Conservation (phyloP, 1,140 invertebrate species). For the Spodoptera litura region DNA sequence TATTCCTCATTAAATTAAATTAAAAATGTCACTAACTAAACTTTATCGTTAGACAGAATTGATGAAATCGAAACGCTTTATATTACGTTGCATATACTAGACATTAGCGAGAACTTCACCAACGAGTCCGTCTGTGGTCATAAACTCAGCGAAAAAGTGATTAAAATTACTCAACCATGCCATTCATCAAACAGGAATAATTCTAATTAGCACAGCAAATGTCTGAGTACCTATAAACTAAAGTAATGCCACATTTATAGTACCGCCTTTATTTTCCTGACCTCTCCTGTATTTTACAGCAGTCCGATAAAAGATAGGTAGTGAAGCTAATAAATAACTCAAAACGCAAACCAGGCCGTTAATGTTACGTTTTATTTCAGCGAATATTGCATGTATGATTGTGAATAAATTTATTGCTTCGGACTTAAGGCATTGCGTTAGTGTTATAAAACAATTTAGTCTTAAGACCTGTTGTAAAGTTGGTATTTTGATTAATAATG, state of each 20-base stretch:
- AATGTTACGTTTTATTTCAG: neutral
- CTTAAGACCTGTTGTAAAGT: neutral
- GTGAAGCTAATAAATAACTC: slow-evolving; percentile 22
- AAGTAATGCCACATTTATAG: neutral
- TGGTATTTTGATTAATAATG: neutral
- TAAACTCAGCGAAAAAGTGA: no score
- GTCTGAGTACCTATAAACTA: neutral
- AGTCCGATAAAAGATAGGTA: neutral
- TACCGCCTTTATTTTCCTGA: slow-evolving; percentile 1
- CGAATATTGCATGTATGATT: slow-evolving; percentile 9
- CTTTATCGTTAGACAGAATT: no score
- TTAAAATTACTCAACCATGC: no score
- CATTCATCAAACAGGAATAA: neutral
- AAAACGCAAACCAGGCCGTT: slow-evolving; percentile 8
- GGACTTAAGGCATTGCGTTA: neutral
- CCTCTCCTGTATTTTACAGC: neutral
- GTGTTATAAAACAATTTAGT: slow-evolving; percentile 8
- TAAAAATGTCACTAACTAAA: no score
- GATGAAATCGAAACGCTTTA: no score
- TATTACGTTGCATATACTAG: no score
- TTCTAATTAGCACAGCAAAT: slow-evolving; percentile 7
- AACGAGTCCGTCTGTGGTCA: no score
- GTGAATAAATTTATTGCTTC: slow-evolving; percentile 4
- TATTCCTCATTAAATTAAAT: no score
- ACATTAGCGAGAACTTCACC: no score